Base-by-base conservation (phyloP, 2,113 vertebrate species). In the Octodon degus region DNA sequence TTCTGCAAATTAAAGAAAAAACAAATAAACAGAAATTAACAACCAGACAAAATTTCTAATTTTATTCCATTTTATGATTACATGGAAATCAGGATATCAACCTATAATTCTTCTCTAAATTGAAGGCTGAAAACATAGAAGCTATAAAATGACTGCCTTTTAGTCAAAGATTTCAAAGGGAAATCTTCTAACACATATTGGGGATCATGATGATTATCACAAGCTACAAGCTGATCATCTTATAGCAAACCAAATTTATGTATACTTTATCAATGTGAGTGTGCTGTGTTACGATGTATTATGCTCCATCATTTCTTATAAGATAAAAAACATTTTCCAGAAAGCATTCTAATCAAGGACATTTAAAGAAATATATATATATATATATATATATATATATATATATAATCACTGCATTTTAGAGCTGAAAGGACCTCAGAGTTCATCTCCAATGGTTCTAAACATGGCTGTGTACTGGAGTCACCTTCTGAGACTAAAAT, bases 1-100 rank as follows among this genome's bases (percentile, higher is more conserved):
- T 99, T 99, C 99, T 99, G 98, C 91, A 99, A 99, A 98, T 74
- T 93, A 99, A 99, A 98, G 37, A 98, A 98, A 98, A 80, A 98
- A 97, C 96, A 98, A 98, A 98, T 12, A 92, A 96, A 93, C 76
- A 97, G 74, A 93, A 94, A 95, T 98, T 96, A 98, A 95, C 85
- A 43, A 97, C 37, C 67, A 95, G 24, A 87, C 2, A 86, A 90
- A 96, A 95, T 96, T 91, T 91, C 92, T 89, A 86, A 95, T 95
- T 97, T 95, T 89, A 94, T 94, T 88, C 65, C 10, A 92, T 76
- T 94, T 91, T 67, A 95, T 76, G 88, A 58, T 70, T 95, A 93
- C n/a, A 86, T 25, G 32, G 67, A 97, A 94, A 93, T 96, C 68
- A 95, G 72, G 65, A 77, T 89, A 95, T 91, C 77, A 95, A 90